These are phyloP conservation scores for Lutjanus campechanus DNA, from an alignment of 2,797 vertebrate genomes.

Conservation along the genomic window DNA sequence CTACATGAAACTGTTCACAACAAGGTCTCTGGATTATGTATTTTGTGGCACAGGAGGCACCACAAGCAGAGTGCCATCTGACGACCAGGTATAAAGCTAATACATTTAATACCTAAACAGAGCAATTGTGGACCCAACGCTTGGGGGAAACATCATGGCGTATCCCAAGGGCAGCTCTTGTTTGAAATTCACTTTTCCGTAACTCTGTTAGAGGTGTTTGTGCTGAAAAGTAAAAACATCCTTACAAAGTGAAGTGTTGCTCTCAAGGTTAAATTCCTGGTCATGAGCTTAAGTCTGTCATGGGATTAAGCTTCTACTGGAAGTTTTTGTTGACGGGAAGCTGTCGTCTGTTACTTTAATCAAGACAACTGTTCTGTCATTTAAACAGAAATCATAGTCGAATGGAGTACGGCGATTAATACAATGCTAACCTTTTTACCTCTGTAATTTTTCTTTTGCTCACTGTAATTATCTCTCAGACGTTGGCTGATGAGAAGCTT, in stretches of 20 bases:
- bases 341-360: conserved; percentile 46
- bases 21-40: no score
- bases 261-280: conserved; percentile 12
- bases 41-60: no score
- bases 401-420: conserved; percentile 47
- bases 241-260: background rate
- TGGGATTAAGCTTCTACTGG: conserved; percentile 16
- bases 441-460: conserved; percentile 45
- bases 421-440: conserved; percentile 48
- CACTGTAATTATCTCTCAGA: conserved; percentile 60
- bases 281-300: background rate
- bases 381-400: conserved; percentile 34
- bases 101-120: background rate
- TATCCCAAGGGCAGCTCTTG: background rate
- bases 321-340: conserved; percentile 40
- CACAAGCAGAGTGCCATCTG: no score
- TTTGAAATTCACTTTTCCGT: background rate
- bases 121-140: background rate
- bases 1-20: no score
- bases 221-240: conserved; percentile 1
- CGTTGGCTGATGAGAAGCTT: conserved; percentile 48
- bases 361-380: conserved; percentile 38
- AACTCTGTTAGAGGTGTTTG: background rate
- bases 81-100: background rate
- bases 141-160: background rate